phyloP scores from a whole-genome alignment of 2,888 invertebrate genomes.

The Luperina testacea region DNA sequence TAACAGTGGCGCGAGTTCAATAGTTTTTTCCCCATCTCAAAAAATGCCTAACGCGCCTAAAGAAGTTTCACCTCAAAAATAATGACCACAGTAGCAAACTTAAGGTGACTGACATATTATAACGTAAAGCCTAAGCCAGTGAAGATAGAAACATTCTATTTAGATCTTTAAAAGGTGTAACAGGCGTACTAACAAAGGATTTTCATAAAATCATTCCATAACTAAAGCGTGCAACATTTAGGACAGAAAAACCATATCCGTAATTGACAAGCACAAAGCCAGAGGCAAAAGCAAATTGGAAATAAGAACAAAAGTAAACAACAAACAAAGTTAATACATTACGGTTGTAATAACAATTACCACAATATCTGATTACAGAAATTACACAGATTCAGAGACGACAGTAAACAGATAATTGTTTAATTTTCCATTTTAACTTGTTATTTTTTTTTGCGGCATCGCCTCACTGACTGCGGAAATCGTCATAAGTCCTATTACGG shows the following conservation, averaged over 20 bases:
- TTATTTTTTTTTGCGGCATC: constrained; percentile 30
- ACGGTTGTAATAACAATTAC: constrained; percentile 53
- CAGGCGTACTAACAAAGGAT: neutral
- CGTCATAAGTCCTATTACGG: constrained; percentile 16
- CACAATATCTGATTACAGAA: constrained; percentile 56
- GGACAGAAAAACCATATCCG: neutral
- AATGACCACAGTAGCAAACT: neutral
- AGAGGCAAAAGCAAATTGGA: neutral
- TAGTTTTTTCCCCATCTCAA: no score
- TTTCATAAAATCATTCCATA: neutral
- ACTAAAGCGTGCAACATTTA: neutral
- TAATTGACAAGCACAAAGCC: neutral
- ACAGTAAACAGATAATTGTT: constrained; percentile 63
- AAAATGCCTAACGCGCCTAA: no score
- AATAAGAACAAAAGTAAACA: constrained; percentile 43
- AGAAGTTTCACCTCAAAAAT: neutral
- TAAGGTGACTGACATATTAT: neutral
- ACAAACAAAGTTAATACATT: constrained; percentile 46
- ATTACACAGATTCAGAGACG: constrained; percentile 59
- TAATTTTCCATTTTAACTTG: constrained; percentile 60
- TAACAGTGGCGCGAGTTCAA: no score
- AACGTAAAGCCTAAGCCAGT: neutral
- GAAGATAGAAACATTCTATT: neutral
- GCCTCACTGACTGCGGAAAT: constrained; percentile 27
- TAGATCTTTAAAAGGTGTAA: neutral